Evolutionary conservation across 2,113 vertebrate species (phyloP), one percentile per base, ranked within the genome.

Genomic region (Oriolus oriolus): DNA sequence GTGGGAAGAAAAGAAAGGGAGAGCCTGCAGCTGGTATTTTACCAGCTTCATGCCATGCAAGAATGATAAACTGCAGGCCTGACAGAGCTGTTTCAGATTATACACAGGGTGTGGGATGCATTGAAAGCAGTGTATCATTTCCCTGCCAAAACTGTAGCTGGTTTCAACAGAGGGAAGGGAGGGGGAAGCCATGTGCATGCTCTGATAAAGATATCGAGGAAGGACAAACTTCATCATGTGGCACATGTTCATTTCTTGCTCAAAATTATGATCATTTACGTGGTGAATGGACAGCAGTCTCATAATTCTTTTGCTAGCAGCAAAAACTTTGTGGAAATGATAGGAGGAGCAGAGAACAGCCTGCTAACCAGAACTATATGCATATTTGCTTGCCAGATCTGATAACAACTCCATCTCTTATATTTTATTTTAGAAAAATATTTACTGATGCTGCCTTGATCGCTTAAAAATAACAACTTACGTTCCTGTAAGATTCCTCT

Each of bases 181-280:
- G 63, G 21, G 22, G 11, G 9, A 94, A 93, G 68, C 79, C 88
- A 84, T 90, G 59, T 95, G 92, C 68, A 59, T 26, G 16, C 80
- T 77, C 83, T 88, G 92, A 96, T 95, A 94, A 88, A 96, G 66
- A 59, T 93, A 96, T 92, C 90, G 90, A 39, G 42, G 88, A 90
- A 93, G 79, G 54, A 80, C 94, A 92, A 92, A 80, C 33, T 83
- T 88, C 86, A 80, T 86, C 50, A 54, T 60, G 24, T 84, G 68
- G 71, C 75, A 83, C 78, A 74, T 33, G 54, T 53, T 90, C 54
- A 84, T 31, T 90, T 86, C 42, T 86, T 92, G 54, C 64, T 52
- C 68, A 50, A 63, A 93, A 90, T 85, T 83, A 77, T 66, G 54
- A 70, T 88, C 3, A 54, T 83, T 92, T 86, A 37, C 70, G 66